These are phyloP conservation scores for Campoplex capitator DNA, from an alignment of 2,888 invertebrate genomes.

Conservation along the genomic window DNA sequence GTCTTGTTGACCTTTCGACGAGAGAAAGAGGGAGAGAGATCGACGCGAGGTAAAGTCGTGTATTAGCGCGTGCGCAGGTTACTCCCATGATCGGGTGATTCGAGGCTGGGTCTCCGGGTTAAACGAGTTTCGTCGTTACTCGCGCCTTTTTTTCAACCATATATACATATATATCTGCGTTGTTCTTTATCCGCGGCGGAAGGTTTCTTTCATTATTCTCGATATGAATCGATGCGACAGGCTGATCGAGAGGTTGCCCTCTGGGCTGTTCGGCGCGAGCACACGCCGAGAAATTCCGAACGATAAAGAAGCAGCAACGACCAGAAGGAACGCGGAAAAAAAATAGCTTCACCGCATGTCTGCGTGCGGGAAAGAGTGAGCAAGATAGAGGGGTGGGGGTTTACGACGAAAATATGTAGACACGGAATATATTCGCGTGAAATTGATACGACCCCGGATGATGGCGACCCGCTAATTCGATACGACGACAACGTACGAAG, in stretches of 20 bases:
- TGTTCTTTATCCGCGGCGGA: neutral
- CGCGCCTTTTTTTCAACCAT: constrained; percentile 19
- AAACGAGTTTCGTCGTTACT: constrained; percentile 69
- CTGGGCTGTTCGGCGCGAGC: constrained; percentile 18
- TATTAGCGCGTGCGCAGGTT: constrained; percentile 3
- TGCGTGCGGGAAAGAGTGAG: neutral
- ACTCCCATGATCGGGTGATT: constrained; percentile 24
- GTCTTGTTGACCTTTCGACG: constrained; percentile 53
- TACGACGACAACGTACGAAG: constrained; percentile 60
- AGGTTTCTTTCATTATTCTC: constrained; percentile 30
- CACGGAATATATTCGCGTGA: constrained; percentile 61
- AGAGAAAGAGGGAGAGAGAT: neutral
- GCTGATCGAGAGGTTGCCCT: constrained; percentile 69
- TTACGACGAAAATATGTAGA: constrained; percentile 59
- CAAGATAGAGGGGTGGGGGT: constrained; percentile 53
- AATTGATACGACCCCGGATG: constrained; percentile 70
- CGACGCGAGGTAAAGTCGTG: constrained; percentile 13
- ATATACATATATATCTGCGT: neutral
- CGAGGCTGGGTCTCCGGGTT: constrained; percentile 57
- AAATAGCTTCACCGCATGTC: neutral
- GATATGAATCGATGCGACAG: constrained; percentile 76
- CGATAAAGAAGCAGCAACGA: neutral
- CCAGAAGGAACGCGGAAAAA: neutral
- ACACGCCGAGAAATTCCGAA: constrained; percentile 16
- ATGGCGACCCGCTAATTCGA: constrained; percentile 69